Percentiles rank a stretch among this genome's conserved stretches.
Conservation (phyloP, 2,888 invertebrate genomes). For the Octonoba sinensis region DNA sequence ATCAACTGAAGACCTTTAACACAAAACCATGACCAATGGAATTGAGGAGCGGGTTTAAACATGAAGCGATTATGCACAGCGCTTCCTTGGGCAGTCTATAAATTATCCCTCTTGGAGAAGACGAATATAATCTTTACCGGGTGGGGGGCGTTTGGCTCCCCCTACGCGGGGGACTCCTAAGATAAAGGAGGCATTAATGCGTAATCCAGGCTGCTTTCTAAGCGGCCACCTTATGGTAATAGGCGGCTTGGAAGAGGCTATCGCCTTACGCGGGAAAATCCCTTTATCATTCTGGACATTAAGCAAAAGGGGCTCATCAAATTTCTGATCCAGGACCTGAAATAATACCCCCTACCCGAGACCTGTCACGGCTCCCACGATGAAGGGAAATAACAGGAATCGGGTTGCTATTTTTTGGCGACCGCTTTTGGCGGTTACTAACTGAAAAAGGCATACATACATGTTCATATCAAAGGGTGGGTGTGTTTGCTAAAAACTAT, state of each 20-base stretch:
- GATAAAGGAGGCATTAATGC: slow-evolving; percentile 56
- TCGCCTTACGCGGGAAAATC: slow-evolving; percentile 32
- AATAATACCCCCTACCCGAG: slow-evolving; percentile 30
- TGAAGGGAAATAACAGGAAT: slow-evolving; percentile 12
- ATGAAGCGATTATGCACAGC: too few species aligned
- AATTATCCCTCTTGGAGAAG: background rate
- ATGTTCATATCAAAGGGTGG: too few species aligned
- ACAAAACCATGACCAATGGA: too few species aligned
- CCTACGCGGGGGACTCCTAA: slow-evolving; percentile 6
- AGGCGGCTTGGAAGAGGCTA: slow-evolving; percentile 34
- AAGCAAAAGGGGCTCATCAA: slow-evolving; percentile 64
- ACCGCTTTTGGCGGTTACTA: background rate
- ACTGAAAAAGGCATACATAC: background rate
- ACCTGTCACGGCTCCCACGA: slow-evolving; percentile 53
- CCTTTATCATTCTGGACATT: slow-evolving; percentile 63
- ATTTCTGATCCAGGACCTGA: slow-evolving; percentile 58
- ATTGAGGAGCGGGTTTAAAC: too few species aligned
- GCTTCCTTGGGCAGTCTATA: too few species aligned
- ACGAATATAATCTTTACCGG: background rate
- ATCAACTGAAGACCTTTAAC: too few species aligned
- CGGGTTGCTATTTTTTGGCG: slow-evolving; percentile 10
- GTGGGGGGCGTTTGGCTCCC: background rate
- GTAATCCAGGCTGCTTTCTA: slow-evolving; percentile 59
- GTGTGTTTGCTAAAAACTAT: too few species aligned
- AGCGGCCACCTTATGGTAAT: slow-evolving; percentile 62